Evolutionary conservation across 1,140 invertebrate species (phyloP).

Genomic region (Hylaeus anthracinus): DNA sequence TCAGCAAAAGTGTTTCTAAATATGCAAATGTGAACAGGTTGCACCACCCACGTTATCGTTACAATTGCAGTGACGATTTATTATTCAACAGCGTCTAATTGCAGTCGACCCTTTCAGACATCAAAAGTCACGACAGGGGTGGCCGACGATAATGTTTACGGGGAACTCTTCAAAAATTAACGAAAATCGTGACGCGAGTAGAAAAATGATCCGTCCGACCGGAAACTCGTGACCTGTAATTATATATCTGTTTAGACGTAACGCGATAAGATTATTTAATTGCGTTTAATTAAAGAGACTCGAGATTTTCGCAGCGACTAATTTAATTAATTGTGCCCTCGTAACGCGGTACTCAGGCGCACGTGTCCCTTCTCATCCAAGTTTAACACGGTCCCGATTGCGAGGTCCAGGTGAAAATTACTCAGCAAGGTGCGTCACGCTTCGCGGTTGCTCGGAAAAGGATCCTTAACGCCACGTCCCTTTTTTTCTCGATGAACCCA

Average conservation of each 20-base stretch:
- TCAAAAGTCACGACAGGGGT: slow-evolving; percentile 57
- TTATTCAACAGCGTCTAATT: slow-evolving; percentile 57
- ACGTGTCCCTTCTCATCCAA: too few species aligned
- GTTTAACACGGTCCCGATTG: background rate
- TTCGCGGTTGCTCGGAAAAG: background rate
- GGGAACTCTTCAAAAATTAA: slow-evolving; percentile 55
- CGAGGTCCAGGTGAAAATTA: slow-evolving; percentile 58
- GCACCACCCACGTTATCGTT: slow-evolving; percentile 24
- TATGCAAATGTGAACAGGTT: background rate
- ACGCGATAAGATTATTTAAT: background rate
- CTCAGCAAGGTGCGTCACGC: slow-evolving; percentile 42
- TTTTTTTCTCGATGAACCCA: slow-evolving; percentile 58
- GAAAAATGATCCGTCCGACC: slow-evolving; percentile 1
- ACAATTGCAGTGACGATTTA: slow-evolving; percentile 52
- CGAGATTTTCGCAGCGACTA: background rate
- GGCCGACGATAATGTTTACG: slow-evolving; percentile 47
- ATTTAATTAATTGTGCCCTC: too few species aligned
- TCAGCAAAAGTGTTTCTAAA: background rate
- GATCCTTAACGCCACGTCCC: slow-evolving; percentile 48
- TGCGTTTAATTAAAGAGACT: background rate
- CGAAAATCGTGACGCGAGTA: background rate
- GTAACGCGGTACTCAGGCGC: too few species aligned
- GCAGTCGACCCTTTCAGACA: slow-evolving; percentile 34
- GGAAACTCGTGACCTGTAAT: background rate
- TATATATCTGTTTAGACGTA: background rate